Evolutionary conservation across 2,113 vertebrate species (phyloP), one percentile per base, ranked within the genome.

Genomic region (Gallinago undulata): DNA sequence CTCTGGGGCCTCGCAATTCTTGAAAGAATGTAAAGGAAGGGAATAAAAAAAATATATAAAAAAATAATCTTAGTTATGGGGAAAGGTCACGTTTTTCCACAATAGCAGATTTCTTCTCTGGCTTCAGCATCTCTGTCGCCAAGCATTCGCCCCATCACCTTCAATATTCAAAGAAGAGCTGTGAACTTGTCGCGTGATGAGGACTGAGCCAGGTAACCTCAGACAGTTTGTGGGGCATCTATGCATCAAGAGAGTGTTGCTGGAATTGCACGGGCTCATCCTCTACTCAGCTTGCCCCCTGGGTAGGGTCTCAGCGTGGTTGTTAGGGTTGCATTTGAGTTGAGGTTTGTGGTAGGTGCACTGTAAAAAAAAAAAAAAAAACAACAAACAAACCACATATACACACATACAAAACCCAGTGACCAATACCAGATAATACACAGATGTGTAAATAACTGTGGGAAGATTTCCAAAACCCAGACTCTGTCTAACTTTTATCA

Each of bases 1-100:
- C 78, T 88, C 88, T 48, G 41, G 94, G 95, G 95, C 90, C 88
- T 94, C 88, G 90, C 86, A 96, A 88, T 80, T 92, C 83, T 83
- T 75, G n/a, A 94, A 93, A 95, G 91, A 96, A 96, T 89, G 75
- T 35, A 94, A 95, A 83, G 35, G 3, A 47, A 75, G 16, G 2
- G 59, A 35, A 4, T 0, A 53, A 18, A n/a, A 68, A 35, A 57
- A 33, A n/a, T 11, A 57, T 11, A 59, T 11, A 33, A 74, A 77
- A 66, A 64, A 53, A 53, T 5, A 53, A 83, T 87, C 16, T 92
- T 90, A 80, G 68, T 77, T 94, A 84, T 87, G n/a, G 67, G 37
- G 83, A 87, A 94, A 90, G 91, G 83, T 79, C 51, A 74, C 86
- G 62, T 80, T 94, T 81, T 80, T 41, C 62, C 92, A 76, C 77